Evolutionary conservation across 2,888 invertebrate genomes (phyloP), one percentile per base, ranked within the genome.

Genomic region (Mythimna vitellina): DNA sequence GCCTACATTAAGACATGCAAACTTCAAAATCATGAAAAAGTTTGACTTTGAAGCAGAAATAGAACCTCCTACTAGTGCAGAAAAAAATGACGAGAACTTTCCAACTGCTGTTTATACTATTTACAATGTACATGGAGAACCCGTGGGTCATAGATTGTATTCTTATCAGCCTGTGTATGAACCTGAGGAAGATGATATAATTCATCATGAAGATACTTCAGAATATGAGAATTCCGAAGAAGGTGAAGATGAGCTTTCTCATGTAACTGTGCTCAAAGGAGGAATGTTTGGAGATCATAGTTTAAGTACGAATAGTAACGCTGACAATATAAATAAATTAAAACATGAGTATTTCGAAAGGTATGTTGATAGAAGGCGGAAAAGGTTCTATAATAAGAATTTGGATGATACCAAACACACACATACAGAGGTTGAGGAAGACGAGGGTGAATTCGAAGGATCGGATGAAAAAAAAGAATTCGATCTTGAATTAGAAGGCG

Each of bases 121-220:
- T 62, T 96, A 93, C 49, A 96, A 96, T 86, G 91, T 95, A 1
- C 94, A 96, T n/a, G 96, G 96, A 29, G 95, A 96, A 86, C 95
- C 95, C n/a, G 93, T 96, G 53, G 95, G 94, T 0, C 96, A 96
- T 74, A 94, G 94, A 65, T 78, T 96, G 29, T 95, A 95, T 86
- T 95, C 96, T 0, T 96, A 94, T 60, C 96, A 96, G 86, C 96
- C 96, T n/a, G 95, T 94, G 0, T 96, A 95, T 66, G 95, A 95
- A 81, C 95, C 95, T 6, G 95, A 96, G 87, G 93, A 93, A 54
- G 93, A 92, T 53, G 95, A 95, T 54, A 81, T 94, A 25, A 77
- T 93, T 0, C 86, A 87, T 35, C 92, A 92, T 68, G 93, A 93
- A 35, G 94, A 93, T 62, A 89, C 89, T 3, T 86, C 91, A 2